Conservation (phyloP, 2,113 vertebrate species). For the cattle (Bos taurus) region DNA sequence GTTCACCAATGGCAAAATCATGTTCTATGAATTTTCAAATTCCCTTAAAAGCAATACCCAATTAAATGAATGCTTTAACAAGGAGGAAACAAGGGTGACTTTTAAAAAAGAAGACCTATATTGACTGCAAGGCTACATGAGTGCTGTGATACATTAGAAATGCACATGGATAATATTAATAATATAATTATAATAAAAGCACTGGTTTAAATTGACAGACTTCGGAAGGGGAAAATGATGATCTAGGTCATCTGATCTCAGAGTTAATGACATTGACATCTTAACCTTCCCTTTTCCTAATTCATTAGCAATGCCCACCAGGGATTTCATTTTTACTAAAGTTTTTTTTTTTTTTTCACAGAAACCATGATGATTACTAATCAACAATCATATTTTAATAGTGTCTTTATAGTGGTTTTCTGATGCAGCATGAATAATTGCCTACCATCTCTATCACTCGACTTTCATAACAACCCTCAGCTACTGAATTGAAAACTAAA, state of each 20-base stretch:
- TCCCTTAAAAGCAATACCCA: neutral
- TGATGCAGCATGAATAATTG: conserved; percentile 67
- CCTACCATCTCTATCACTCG: conserved; percentile 55
- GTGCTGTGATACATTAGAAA: neutral
- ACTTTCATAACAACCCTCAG: conserved; percentile 54
- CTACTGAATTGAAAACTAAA: conserved; percentile 53
- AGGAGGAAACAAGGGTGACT: neutral
- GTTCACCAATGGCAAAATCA: neutral
- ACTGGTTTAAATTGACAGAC: neutral
- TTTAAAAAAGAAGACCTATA: neutral
- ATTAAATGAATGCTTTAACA: neutral
- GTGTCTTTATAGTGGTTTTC: conserved; percentile 51
- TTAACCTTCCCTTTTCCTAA: conserved; percentile 35
- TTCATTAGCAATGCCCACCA: neutral
- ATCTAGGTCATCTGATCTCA: neutral
- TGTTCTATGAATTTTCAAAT: neutral
- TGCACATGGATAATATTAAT: neutral
- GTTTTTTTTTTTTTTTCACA: neutral
- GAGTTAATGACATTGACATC: conserved; percentile 14
- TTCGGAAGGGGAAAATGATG: neutral
- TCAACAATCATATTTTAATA: conserved; percentile 66
- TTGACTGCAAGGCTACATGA: neutral
- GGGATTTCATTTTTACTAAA: conserved; percentile 48
- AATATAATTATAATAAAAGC: neutral
- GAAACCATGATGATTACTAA: conserved; percentile 64